Evolutionary conservation across 2,888 invertebrate species (phyloP).

Genomic region (Drosophila merina): DNA sequence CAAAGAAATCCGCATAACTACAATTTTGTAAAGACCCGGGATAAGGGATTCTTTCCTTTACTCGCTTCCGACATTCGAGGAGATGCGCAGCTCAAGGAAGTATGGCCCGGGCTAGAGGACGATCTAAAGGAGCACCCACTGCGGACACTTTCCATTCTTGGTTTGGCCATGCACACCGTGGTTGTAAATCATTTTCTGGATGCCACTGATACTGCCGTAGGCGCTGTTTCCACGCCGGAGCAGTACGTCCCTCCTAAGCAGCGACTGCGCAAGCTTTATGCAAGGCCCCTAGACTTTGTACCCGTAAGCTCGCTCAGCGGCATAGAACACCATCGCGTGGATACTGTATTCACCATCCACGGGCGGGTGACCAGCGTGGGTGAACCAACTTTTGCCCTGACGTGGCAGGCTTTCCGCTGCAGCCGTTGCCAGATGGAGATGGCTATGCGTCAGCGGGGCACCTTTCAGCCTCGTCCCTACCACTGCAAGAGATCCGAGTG

Average conservation of each 20-base stretch:
- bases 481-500: conserved; percentile 71
- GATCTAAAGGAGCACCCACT: conserved; percentile 89
- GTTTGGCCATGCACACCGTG: conserved; percentile 87
- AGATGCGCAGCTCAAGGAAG: conserved; percentile 86
- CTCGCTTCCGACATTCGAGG: conserved; percentile 85
- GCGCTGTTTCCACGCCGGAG: conserved; percentile 12
- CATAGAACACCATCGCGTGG: conserved; percentile 84
- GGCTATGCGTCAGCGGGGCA: conserved; percentile 86
- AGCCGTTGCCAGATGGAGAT: conserved; percentile 84
- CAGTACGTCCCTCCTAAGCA: conserved; percentile 54
- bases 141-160: conserved; percentile 88
- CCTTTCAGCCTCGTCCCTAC: conserved; percentile 58
- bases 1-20: conserved; percentile 65
- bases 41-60: conserved; percentile 81
- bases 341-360: conserved; percentile 90
- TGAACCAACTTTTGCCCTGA: conserved; percentile 89
- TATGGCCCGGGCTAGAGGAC: conserved; percentile 87
- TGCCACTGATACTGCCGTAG: conserved; percentile 23
- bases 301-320: conserved; percentile 85
- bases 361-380: conserved; percentile 94
- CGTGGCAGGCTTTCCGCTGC: conserved; percentile 88
- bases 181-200: conserved; percentile 56
- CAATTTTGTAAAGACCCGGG: conserved; percentile 45
- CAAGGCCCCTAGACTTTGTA: conserved; percentile 87
- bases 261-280: conserved; percentile 81